Percentiles rank a stretch among this genome's conserved stretches.
These are phyloP conservation scores for Dione vanillae DNA, from an alignment of 2,888 invertebrate species.

Conservation along the genomic window DNA sequence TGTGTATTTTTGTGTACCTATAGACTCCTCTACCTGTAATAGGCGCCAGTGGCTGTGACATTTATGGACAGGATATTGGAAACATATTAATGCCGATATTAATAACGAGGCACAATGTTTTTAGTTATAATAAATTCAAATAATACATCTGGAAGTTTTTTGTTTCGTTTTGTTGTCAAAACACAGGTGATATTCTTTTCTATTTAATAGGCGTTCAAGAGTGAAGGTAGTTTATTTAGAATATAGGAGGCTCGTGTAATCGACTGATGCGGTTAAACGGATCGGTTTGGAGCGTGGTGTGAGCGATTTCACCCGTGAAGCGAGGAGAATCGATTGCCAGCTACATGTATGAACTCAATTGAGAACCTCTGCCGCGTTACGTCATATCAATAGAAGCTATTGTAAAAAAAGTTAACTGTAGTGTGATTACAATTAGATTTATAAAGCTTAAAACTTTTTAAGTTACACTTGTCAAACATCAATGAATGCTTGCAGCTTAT, in stretches of 20 bases:
- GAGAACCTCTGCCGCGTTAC: conserved; percentile 41
- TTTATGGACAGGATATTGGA: conserved; percentile 82
- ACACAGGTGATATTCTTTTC: conserved; percentile 64
- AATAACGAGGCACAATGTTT: conserved; percentile 72
- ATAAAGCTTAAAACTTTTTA: no score
- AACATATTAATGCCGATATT: conserved; percentile 82
- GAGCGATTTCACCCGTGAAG: conserved; percentile 78
- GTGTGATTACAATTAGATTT: not conserved
- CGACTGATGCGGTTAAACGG: conserved; percentile 67
- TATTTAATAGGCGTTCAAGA: conserved; percentile 56
- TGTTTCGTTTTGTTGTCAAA: conserved; percentile 69
- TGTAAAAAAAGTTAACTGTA: not conserved
- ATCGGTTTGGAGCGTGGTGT: conserved; percentile 66
- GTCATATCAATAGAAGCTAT: conserved; percentile 22
- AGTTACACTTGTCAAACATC: not conserved
- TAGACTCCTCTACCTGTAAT: conserved; percentile 75
- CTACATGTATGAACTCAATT: conserved; percentile 61
- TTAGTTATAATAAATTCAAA: conserved; percentile 72
- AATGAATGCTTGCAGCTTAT: not conserved
- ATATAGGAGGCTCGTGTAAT: conserved; percentile 58
- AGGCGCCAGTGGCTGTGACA: conserved; percentile 83
- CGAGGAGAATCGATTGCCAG: conserved; percentile 75
- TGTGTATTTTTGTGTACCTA: conserved; percentile 72
- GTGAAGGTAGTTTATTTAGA: conserved; percentile 50
- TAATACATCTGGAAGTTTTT: conserved; percentile 63